These are phyloP conservation scores for Drosophila diplacantha DNA, from an alignment of 2,888 invertebrate species.

Conservation along the genomic window DNA sequence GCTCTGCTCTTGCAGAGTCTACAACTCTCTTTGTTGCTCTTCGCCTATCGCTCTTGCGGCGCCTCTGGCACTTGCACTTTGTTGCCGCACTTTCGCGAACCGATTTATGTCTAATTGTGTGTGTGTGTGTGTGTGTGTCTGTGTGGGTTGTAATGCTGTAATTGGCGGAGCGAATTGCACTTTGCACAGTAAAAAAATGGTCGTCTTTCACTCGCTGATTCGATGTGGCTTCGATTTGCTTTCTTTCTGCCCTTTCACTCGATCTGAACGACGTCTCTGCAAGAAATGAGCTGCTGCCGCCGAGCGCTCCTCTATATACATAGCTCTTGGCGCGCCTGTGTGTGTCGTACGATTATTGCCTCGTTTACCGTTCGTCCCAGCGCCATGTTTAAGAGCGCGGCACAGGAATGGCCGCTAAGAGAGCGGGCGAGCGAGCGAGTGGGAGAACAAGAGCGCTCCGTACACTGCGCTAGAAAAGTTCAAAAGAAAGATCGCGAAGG, in stretches of 20 bases:
- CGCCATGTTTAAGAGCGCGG: constrained; percentile 34
- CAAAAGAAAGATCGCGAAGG: background rate
- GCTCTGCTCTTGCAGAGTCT: constrained; percentile 3
- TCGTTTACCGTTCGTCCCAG: constrained; percentile 10
- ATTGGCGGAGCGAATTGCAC: constrained; percentile 11
- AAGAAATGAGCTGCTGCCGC: constrained; percentile 68
- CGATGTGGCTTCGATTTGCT: constrained; percentile 21
- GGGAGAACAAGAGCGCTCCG: background rate
- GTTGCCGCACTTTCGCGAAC: constrained; percentile 25
- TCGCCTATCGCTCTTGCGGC: constrained; percentile 9
- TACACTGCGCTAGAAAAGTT: constrained; percentile 19
- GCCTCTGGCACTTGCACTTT: constrained; percentile 35
- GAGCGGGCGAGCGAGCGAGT: constrained; percentile 3
- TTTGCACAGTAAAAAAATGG: constrained; percentile 25
- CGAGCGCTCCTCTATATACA: constrained; percentile 66
- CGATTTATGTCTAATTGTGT: background rate
- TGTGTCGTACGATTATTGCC: constrained; percentile 7
- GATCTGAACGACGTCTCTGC: constrained; percentile 65
- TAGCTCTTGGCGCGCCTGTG: constrained; percentile 48
- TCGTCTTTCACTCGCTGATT: constrained; percentile 18
- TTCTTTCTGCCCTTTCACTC: constrained; percentile 28
- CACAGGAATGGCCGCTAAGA: constrained; percentile 26
- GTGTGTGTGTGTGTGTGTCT: background rate
- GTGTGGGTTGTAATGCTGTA: constrained; percentile 1
- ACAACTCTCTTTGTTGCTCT: constrained; percentile 13